Evolutionary conservation across 2,797 vertebrate genomes (phyloP).

Genomic region (Centropyge bicolor): DNA sequence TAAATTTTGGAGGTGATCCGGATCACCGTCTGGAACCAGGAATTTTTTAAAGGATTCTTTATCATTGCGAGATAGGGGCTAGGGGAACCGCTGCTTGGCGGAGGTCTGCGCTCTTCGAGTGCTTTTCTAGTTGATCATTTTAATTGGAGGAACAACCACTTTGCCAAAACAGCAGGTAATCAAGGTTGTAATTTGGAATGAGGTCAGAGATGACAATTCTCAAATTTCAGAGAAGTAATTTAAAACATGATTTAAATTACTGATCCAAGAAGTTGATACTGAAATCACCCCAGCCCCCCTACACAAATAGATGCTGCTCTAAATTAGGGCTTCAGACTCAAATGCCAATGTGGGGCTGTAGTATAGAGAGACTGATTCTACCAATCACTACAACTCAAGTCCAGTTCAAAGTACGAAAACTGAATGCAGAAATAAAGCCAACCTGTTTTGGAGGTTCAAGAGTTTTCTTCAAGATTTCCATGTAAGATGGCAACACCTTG

Average conservation of each 20-base stretch:
- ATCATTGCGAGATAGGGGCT: too few relatives aligned
- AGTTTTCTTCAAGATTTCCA: conserved; percentile 92
- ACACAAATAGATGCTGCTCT: too few relatives aligned
- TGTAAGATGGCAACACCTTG: conserved; percentile 89
- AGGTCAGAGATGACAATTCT: background rate
- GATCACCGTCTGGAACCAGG: too few relatives aligned
- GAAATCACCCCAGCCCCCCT: background rate
- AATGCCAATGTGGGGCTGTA: background rate
- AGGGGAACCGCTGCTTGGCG: too few relatives aligned
- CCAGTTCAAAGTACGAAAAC: background rate
- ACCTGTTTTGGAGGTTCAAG: conserved; percentile 97
- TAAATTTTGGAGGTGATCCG: too few relatives aligned
- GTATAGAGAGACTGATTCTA: background rate
- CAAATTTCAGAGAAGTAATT: background rate
- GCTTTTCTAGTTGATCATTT: too few relatives aligned
- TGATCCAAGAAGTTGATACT: background rate
- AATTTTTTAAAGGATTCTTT: too few relatives aligned
- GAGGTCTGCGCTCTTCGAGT: too few relatives aligned
- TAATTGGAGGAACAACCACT: too few relatives aligned
- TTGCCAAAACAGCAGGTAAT: too few relatives aligned
- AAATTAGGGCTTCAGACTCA: background rate
- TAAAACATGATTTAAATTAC: too few relatives aligned
- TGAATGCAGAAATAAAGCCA: conserved; percentile 23
- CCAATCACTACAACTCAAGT: background rate
- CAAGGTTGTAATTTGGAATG: background rate